These are phyloP conservation scores for Oceanites oceanicus DNA, from an alignment of 2,113 vertebrate genomes.

Conservation along the genomic window DNA sequence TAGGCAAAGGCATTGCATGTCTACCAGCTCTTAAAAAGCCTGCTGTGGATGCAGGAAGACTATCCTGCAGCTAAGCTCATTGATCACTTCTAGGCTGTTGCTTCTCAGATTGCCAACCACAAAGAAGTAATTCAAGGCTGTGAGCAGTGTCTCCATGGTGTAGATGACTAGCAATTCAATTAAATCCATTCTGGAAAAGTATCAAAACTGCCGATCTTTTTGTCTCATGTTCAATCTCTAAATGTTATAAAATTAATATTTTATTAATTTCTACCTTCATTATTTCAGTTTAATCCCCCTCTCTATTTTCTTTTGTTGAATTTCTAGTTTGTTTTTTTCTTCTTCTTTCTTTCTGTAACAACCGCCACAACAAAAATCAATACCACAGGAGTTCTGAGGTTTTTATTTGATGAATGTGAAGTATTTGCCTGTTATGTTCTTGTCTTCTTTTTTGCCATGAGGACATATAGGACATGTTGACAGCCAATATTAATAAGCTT, in stretches of 20 bases:
- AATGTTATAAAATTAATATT: background rate
- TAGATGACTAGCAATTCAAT: background rate
- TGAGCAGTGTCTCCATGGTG: background rate
- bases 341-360: background rate
- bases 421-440: conserved; percentile 31
- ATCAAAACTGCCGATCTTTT: background rate
- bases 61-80: background rate
- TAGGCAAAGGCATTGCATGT: background rate
- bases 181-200: background rate
- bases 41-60: background rate
- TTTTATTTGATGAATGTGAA: conserved; percentile 38
- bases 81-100: background rate
- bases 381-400: background rate
- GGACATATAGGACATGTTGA: conserved; percentile 17
- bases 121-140: background rate
- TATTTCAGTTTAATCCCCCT: background rate
- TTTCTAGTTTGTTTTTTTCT: background rate
- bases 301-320: background rate
- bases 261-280: background rate
- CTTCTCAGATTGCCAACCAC: background rate
- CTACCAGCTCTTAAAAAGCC: background rate
- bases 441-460: conserved; percentile 33
- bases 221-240: background rate
- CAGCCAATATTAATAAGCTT: conserved; percentile 46
- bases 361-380: background rate